phyloP scores from a whole-genome alignment of 2,888 invertebrate species.

The Eremobia ochroleuca region DNA sequence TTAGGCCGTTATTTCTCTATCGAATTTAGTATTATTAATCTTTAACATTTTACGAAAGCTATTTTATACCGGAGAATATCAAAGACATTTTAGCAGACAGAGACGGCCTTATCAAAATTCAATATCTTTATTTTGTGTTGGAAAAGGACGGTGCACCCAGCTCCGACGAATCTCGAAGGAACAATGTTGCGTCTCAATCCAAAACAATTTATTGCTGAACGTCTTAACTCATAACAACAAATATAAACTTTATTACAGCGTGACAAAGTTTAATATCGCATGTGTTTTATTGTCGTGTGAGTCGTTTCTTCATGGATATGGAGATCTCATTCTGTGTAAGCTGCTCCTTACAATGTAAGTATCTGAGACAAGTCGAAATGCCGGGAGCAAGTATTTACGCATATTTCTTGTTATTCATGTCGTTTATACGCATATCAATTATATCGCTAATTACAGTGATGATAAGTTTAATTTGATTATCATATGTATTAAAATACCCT shows the following conservation, averaged over 20 bases:
- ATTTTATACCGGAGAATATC: constrained; percentile 75
- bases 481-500: constrained; percentile 62
- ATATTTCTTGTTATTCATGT: constrained; percentile 64
- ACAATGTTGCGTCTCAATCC: constrained; percentile 88
- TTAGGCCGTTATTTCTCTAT: constrained; percentile 50
- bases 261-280: constrained; percentile 66
- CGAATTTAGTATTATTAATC: constrained; percentile 69
- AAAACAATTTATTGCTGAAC: constrained; percentile 75
- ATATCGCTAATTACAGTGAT: constrained; percentile 71
- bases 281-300: constrained; percentile 50
- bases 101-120: constrained; percentile 87
- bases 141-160: constrained; percentile 86
- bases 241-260: constrained; percentile 58
- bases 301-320: constrained; percentile 49
- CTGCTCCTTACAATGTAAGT: constrained; percentile 82
- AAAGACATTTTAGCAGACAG: constrained; percentile 79
- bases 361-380: constrained; percentile 75
- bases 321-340: constrained; percentile 76
- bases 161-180: constrained; percentile 86
- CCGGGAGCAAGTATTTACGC: constrained; percentile 71
- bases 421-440: constrained; percentile 62
- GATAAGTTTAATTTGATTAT: constrained; percentile 71
- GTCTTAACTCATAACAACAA: constrained; percentile 64
- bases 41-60: constrained; percentile 73
- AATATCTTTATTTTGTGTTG: constrained; percentile 88